Evolutionary conservation across 1,140 invertebrate species (phyloP), one percentile per base, ranked within the genome.

Genomic region (Danaus plexippus): DNA sequence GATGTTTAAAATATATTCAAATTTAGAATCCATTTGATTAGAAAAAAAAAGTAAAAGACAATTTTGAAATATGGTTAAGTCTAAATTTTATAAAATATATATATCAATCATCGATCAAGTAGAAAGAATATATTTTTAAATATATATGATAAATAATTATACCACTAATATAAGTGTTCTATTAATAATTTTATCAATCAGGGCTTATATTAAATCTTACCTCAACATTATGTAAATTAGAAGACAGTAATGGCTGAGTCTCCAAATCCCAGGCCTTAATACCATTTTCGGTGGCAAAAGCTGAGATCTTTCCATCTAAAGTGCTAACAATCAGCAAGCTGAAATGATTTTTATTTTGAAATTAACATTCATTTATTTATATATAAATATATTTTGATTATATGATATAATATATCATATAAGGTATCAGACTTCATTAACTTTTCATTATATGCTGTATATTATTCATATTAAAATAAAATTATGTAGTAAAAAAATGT

Each of bases 321-420:
- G 95, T 97, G 69, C 94, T 96, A 18, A 98, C 92, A 69, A 96
- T 90, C 10, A 97, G 77, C 43, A 95, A 87, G 67, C 93, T 94
- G 71, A 48, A 89, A 89, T 54, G 47, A 59, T 41, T 52, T 9
- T 42, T 42, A 43, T 45, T 48, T 8, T 22, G 13, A 32, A 50
- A 43, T 15, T 52, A 9, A 13, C 12, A 12, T 43, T 57, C 3
- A 46, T 15, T 2, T 11, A n/a, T 11, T 0, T 44, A 41, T 52
- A 40, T 52, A 15, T 43, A 42, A 15, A n/a, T 52, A 43, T 52
- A 43, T 18, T 42, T 18, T n/a, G n/a, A n/a, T n/a, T n/a, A n/a
- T n/a, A n/a, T n/a, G n/a, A 32, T 32, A 32, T 7, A 32, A 32
- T n/a, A 32, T 32, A 15, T 15, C 15, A 15, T 15, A 15, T 15